A percentile compares a stretch with the other conserved stretches of the same genome.
These are phyloP conservation scores for Tricholaema leucomelas DNA, from an alignment of 2,113 vertebrate species.

Conservation along the genomic window DNA sequence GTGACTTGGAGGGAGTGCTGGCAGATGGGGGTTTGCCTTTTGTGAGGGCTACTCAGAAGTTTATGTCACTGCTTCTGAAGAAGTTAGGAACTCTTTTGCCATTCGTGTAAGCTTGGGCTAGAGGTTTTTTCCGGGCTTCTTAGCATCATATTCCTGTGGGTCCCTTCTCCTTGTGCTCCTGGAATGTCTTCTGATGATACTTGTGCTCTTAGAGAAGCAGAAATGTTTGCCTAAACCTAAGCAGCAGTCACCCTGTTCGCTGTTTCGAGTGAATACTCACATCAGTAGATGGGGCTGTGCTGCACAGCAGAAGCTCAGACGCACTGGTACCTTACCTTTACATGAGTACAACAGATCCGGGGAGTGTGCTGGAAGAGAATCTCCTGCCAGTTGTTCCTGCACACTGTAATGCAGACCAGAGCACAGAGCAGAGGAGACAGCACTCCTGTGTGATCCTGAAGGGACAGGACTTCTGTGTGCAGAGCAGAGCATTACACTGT, in stretches of 20 bases:
- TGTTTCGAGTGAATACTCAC: not conserved
- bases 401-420: rapidly evolving
- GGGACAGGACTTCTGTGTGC: not conserved
- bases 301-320: rapidly evolving
- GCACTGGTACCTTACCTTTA: rapidly evolving
- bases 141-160: not conserved
- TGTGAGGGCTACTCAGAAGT: not conserved
- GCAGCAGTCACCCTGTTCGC: not conserved
- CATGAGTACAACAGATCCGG: not conserved
- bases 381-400: not conserved
- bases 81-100: not conserved
- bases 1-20: not conserved
- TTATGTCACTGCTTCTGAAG: not conserved
- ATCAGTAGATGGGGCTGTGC: not conserved
- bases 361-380: not conserved
- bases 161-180: not conserved
- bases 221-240: not conserved
- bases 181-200: not conserved
- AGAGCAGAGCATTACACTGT: rapidly evolving
- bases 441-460: not conserved
- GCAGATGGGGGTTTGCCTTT: not conserved
- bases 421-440: not conserved
- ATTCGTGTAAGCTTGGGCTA: not conserved
- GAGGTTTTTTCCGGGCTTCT: not conserved
- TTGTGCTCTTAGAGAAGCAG: not conserved